These are phyloP conservation scores for Physocephala rufipes DNA, from an alignment of 2,888 invertebrate species.

Conservation along the genomic window DNA sequence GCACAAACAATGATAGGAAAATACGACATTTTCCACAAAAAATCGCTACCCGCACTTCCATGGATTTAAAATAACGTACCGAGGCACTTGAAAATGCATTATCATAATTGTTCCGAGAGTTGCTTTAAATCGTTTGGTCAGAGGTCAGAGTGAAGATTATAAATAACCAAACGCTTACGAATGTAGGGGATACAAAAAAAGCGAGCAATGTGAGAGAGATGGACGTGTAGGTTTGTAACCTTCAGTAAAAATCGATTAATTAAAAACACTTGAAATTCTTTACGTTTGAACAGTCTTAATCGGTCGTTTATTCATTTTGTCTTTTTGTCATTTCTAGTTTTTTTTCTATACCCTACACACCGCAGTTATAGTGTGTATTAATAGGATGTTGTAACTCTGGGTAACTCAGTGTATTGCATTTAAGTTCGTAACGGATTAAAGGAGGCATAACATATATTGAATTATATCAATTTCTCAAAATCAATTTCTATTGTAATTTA, in stretches of 20 bases:
- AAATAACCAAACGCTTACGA: not conserved
- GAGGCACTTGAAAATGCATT: conserved; percentile 57
- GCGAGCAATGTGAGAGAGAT: not conserved
- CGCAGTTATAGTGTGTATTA: too few relatives aligned
- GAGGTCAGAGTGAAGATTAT: conserved; percentile 12
- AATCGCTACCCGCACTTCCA: not conserved
- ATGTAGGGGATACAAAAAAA: not conserved
- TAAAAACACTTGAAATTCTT: not conserved
- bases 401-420: too few relatives aligned
- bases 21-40: not conserved
- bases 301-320: not conserved
- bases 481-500: too few relatives aligned
- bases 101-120: conserved; percentile 36
- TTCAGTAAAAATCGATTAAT: conserved; percentile 8
- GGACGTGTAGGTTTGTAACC: conserved; percentile 6
- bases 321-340: not conserved
- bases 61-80: not conserved
- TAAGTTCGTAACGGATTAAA: too few relatives aligned
- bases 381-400: too few relatives aligned
- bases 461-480: too few relatives aligned
- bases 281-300: not conserved
- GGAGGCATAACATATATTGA: too few relatives aligned
- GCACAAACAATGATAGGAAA: not conserved
- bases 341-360: too few relatives aligned
- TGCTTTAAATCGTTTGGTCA: conserved; percentile 29